Evolutionary conservation across 2,113 vertebrate species (phyloP).

Genomic region (Copsychus sechellarum): DNA sequence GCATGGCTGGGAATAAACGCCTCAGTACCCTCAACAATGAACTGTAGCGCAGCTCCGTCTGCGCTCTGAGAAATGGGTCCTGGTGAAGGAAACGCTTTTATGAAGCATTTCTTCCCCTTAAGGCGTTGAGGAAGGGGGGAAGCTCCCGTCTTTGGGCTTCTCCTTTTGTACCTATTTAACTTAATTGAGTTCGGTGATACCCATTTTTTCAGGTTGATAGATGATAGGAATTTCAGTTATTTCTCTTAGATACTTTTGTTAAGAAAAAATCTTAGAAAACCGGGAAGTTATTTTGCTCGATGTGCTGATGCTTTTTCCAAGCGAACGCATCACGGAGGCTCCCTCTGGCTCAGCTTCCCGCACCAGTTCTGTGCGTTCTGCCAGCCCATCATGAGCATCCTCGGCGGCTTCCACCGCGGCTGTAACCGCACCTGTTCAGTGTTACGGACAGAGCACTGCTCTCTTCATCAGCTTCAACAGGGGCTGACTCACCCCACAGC

Average conservation of each 20-base stretch:
- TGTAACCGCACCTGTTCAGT: rapidly evolving
- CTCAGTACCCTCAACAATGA: neutral
- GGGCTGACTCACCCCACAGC: neutral
- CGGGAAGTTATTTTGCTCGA: neutral
- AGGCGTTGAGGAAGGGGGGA: neutral
- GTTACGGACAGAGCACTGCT: neutral
- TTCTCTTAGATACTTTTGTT: neutral
- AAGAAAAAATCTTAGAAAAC: neutral
- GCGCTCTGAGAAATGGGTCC: neutral
- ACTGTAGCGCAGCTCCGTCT: neutral
- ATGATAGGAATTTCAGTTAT: neutral
- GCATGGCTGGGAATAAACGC: neutral
- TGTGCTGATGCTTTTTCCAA: neutral
- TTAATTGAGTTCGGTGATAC: neutral
- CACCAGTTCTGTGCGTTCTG: neutral
- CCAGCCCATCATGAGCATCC: rapidly evolving
- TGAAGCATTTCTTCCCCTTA: neutral
- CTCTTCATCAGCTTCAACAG: neutral
- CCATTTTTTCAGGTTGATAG: neutral
- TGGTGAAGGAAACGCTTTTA: neutral
- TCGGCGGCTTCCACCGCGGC: neutral
- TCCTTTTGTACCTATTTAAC: neutral
- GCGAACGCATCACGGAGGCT: rapidly evolving
- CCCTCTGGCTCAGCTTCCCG: too few species aligned
- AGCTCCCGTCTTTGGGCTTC: neutral